Evolutionary conservation across 1,140 invertebrate genomes (phyloP).

Genomic region (Thaumetopoea pityocampa): DNA sequence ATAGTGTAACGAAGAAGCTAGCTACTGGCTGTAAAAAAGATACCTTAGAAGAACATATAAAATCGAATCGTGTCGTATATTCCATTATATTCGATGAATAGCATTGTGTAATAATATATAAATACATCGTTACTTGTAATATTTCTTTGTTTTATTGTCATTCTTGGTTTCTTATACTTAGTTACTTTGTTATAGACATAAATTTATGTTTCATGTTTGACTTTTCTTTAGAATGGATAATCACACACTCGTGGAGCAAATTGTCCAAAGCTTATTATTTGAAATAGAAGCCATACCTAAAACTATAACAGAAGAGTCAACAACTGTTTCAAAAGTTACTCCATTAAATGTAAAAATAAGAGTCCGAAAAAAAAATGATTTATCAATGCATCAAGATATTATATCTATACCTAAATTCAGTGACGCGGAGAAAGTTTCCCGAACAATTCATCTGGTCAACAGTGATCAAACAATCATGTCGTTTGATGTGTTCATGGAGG

Average conservation of each 20-base stretch:
- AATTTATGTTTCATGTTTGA: conserved; percentile 5
- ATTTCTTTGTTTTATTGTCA: conserved; percentile 6
- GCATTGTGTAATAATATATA: conserved; percentile 13
- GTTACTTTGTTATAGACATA: background rate
- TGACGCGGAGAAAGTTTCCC: conserved; percentile 12
- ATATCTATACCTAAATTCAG: conserved; percentile 34
- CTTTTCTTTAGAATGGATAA: conserved; percentile 25
- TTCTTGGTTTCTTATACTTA: background rate
- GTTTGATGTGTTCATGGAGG: conserved; percentile 48
- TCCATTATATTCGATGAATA: conserved; percentile 49
- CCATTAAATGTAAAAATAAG: conserved; percentile 54
- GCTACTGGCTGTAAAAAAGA: conserved; percentile 8
- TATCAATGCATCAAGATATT: conserved; percentile 16
- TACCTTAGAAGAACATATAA: conserved; percentile 17
- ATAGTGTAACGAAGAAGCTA: background rate
- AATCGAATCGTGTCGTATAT: conserved; percentile 57
- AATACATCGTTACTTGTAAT: conserved; percentile 13
- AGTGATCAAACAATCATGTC: conserved; percentile 61
- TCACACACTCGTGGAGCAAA: conserved; percentile 21
- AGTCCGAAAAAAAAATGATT: conserved; percentile 44
- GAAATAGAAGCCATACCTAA: conserved; percentile 42
- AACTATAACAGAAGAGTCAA: conserved; percentile 13
- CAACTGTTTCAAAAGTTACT: conserved; percentile 17
- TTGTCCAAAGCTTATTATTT: conserved; percentile 43
- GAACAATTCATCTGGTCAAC: conserved; percentile 40